A percentile compares a stretch with the other conserved stretches of the same genome.
phyloP scores from a whole-genome alignment of 2,797 vertebrate genomes.

The Mycteria americana region DNA sequence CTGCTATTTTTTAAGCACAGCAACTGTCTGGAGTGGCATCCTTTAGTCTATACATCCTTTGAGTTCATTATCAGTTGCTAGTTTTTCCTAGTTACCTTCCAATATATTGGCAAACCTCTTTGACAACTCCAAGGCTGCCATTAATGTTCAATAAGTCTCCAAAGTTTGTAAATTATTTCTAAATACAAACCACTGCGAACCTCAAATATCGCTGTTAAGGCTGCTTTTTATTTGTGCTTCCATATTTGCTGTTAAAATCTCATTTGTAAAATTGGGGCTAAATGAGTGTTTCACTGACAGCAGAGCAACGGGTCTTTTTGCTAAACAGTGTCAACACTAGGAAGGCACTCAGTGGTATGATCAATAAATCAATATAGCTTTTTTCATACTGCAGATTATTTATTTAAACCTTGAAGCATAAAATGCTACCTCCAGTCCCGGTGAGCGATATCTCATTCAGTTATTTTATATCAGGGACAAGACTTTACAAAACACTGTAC shows the following conservation, averaged over 20 bases:
- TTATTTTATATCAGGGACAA: slow-evolving; percentile 1
- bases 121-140: slow-evolving; percentile 9
- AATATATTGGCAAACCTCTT: slow-evolving; percentile 15
- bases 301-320: background rate
- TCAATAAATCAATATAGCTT: background rate
- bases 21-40: slow-evolving; percentile 6
- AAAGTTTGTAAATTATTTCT: background rate
- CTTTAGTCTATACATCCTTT: background rate
- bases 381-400: slow-evolving; percentile 50
- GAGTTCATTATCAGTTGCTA: background rate
- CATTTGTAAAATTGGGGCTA: background rate
- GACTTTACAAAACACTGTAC: slow-evolving; percentile 22
- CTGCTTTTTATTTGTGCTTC: background rate
- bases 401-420: slow-evolving; percentile 59
- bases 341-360: background rate
- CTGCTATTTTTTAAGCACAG: slow-evolving; percentile 37
- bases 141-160: background rate
- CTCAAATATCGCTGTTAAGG: background rate
- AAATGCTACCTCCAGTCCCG: slow-evolving; percentile 8
- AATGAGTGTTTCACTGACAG: background rate
- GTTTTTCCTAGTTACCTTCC: background rate
- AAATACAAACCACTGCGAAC: background rate
- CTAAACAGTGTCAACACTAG: background rate
- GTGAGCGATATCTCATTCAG: background rate
- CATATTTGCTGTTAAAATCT: background rate